Conservation (phyloP, 2,888 invertebrate genomes). For the Thysanoteuthis rhombus region DNA sequence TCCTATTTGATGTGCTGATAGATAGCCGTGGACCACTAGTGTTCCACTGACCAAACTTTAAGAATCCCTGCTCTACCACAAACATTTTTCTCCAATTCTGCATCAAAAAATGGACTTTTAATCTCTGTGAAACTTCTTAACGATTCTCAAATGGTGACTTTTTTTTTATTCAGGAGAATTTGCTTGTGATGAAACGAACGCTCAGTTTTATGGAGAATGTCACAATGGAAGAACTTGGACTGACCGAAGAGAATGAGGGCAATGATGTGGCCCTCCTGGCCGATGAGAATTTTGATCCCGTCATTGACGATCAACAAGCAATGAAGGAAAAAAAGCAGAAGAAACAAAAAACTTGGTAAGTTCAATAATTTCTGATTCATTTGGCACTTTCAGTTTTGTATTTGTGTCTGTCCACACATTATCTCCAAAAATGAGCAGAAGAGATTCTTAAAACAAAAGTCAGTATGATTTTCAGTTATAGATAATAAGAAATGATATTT, state of each 20-base stretch:
- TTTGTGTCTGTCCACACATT: too few species aligned
- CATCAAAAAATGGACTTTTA: too few species aligned
- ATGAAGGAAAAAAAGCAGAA: constrained; percentile 21
- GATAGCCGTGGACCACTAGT: too few species aligned
- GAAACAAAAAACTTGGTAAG: constrained; percentile 22
- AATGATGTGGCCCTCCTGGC: constrained; percentile 39
- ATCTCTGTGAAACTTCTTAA: neutral
- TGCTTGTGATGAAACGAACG: constrained; percentile 77
- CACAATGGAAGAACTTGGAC: constrained; percentile 83
- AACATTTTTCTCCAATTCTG: neutral
- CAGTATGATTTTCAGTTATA: too few species aligned
- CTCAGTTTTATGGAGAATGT: constrained; percentile 76
- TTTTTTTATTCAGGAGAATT: constrained; percentile 79
- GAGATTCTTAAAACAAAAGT: too few species aligned
- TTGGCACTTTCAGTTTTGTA: too few species aligned
- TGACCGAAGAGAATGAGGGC: constrained; percentile 68
- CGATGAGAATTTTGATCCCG: constrained; percentile 19
- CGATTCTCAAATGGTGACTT: too few species aligned
- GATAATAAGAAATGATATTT: too few species aligned
- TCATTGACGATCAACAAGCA: constrained; percentile 12
- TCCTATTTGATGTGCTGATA: too few species aligned
- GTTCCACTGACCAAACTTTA: too few species aligned
- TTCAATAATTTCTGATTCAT: neutral
- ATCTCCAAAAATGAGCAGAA: too few species aligned
- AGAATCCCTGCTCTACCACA: too few species aligned